Percentiles rank a stretch among this genome's conserved stretches.
These are phyloP conservation scores for Netelia inedita DNA, from an alignment of 2,888 invertebrate genomes.

Conservation along the genomic window DNA sequence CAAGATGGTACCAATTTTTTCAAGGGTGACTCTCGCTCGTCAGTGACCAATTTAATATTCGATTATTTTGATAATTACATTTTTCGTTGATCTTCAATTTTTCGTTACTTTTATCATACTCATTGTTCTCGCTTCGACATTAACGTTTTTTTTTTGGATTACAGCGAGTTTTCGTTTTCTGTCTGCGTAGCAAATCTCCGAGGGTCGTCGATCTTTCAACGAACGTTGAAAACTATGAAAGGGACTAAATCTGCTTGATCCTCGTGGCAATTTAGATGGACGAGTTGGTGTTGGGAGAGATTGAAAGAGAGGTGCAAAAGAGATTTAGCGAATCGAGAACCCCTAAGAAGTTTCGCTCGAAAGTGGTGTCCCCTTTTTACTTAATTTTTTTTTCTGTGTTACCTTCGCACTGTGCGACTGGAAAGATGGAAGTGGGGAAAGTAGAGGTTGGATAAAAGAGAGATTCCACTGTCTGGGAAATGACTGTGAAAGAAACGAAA, in stretches of 20 bases:
- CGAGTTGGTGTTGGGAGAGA: slow-evolving; percentile 16
- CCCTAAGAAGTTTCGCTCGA: slow-evolving; percentile 29
- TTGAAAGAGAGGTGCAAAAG: slow-evolving; percentile 5
- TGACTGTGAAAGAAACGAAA: not conserved
- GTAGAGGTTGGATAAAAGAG: slow-evolving; percentile 35
- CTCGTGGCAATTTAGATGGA: slow-evolving; percentile 64
- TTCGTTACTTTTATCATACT: slow-evolving; percentile 3
- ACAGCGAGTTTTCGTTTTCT: slow-evolving; percentile 32
- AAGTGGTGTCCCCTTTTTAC: not conserved
- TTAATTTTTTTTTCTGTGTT: slow-evolving; percentile 6
- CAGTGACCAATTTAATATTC: too few relatives aligned
- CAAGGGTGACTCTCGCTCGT: too few relatives aligned
- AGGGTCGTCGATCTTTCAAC: slow-evolving; percentile 57
- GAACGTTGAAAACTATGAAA: slow-evolving; percentile 49
- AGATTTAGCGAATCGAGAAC: slow-evolving; percentile 51
- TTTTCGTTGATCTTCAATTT: not conserved
- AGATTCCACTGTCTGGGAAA: not conserved
- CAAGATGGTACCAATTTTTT: too few relatives aligned
- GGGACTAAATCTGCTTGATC: slow-evolving; percentile 62
- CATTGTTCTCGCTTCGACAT: slow-evolving; percentile 1
- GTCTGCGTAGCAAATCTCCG: slow-evolving; percentile 24
- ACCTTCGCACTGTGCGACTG: slow-evolving; percentile 6
- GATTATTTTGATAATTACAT: not conserved
- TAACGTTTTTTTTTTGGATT: slow-evolving; percentile 35
- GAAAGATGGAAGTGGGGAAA: slow-evolving; percentile 37